phyloP scores from a whole-genome alignment of 2,888 invertebrate genomes.

The Anodontia alba region DNA sequence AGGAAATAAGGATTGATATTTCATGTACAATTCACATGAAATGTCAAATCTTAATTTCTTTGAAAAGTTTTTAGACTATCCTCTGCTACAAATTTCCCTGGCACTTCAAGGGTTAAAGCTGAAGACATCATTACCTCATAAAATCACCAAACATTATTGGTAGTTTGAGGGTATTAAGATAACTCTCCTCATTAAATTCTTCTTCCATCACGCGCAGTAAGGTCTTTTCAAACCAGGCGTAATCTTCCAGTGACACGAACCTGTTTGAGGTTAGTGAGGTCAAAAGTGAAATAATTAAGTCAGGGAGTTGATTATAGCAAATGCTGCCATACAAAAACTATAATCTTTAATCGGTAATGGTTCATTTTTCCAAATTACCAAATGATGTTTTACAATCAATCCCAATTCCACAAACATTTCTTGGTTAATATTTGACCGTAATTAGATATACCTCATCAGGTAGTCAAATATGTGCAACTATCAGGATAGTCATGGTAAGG shows the following conservation, averaged over 20 bases:
- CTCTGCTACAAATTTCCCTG: too few relatives aligned
- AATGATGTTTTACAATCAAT: too few relatives aligned
- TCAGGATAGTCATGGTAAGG: too few relatives aligned
- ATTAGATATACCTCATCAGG: too few relatives aligned
- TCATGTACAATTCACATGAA: too few relatives aligned
- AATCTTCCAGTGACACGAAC: conserved; percentile 81
- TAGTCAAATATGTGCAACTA: too few relatives aligned
- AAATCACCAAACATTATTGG: conserved; percentile 96
- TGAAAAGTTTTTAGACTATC: too few relatives aligned
- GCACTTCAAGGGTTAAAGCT: background rate
- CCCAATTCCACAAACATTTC: too few relatives aligned
- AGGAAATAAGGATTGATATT: too few relatives aligned
- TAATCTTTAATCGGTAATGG: background rate
- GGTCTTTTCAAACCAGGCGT: conserved; percentile 83
- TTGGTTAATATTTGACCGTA: too few relatives aligned
- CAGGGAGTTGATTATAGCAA: background rate
- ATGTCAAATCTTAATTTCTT: too few relatives aligned
- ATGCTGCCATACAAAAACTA: background rate
- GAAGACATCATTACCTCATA: conserved; percentile 87
- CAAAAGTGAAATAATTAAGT: conserved; percentile 19
- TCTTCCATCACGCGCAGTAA: conserved; percentile 90
- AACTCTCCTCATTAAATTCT: conserved; percentile 86
- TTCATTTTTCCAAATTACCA: too few relatives aligned
- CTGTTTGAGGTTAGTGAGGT: conserved; percentile 65
- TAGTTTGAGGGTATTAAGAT: conserved; percentile 89